Conservation (phyloP, 2,888 invertebrate species). For the Rhamnusium bicolor region DNA sequence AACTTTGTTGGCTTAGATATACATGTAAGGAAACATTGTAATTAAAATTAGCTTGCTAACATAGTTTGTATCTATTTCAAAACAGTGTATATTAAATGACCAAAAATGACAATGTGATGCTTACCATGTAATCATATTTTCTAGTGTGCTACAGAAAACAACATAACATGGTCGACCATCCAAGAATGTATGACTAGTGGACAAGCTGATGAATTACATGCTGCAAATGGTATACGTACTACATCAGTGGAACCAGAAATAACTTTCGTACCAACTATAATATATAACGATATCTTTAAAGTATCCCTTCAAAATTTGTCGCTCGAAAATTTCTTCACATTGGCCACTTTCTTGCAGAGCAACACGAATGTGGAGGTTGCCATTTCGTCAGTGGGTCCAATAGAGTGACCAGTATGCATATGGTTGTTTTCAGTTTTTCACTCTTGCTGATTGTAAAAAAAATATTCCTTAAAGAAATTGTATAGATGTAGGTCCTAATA, state of each 20-base stretch:
- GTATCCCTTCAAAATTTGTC: background rate
- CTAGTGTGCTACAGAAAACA: conserved; percentile 1
- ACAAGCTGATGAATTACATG: conserved; percentile 10
- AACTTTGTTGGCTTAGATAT: no score
- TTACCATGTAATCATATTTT: no score
- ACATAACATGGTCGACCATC: conserved; percentile 7
- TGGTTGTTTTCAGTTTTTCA: background rate
- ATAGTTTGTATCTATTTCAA: no score
- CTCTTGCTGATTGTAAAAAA: background rate
- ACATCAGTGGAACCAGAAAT: conserved; percentile 1
- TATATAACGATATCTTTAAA: conserved; percentile 15
- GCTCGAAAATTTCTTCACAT: background rate
- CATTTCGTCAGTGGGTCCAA: background rate
- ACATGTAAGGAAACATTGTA: no score
- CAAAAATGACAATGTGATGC: no score
- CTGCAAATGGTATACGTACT: conserved; percentile 3
- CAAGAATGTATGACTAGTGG: conserved; percentile 13
- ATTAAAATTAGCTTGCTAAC: no score
- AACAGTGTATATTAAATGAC: no score
- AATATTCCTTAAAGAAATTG: background rate
- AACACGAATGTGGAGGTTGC: conserved; percentile 2
- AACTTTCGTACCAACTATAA: conserved; percentile 17
- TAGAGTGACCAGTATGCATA: background rate
- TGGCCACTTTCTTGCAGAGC: background rate
- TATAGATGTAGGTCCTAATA: background rate